Evolutionary conservation across 2,113 vertebrate species (phyloP), one percentile per base, ranked within the genome.

Genomic region (Xenotilapia caudafasciata): DNA sequence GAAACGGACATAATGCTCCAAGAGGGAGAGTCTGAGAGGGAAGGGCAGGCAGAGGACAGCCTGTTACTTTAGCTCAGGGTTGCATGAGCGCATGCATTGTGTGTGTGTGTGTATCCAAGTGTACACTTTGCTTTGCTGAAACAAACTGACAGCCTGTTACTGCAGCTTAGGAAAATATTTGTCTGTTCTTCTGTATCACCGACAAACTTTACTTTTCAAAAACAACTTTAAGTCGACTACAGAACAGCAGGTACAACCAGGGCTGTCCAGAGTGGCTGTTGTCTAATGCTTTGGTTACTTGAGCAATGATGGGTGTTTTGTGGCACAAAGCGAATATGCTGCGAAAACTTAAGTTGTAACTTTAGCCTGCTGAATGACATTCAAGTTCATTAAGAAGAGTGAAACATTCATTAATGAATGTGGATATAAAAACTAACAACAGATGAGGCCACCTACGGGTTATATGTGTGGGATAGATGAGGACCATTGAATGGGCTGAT

Each of bases 1-100:
- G 28, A 89, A 87, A 77, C 10, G 35, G 40, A 87, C 33, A 79
- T 88, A 68, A 89, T 68, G 79, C 80, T 85, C 17, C 9, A 13
- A 85, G 53, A 86, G 51, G 75, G 54, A 28, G 80, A 56, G n/a
- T 70, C 12, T 38, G 33, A 68, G 83, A 14, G 73, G 19, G 47
- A 85, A 79, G 68, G 70, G 42, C 82, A 83, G 19, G 17, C 33
- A 33, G 86, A 88, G 77, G 83, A 85, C 68, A 28, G 62, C 3
- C 21, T 35, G 31, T n/a, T 83, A 86, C 81, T 80, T 79, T 5
- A 60, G 49, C 82, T 83, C 51, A 45, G 12, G 86, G 65, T 54
- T 86, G n/a, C 42, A 4, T 77, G 47, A 83, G 15, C 5, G 21
- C 23, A 23, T 23, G 62, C n/a, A 38, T 21, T 70, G 7, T 23